A percentile compares a stretch with the other conserved stretches of the same genome.
phyloP scores from a whole-genome alignment of 2,888 invertebrate species.

The Metallyticus violacea region DNA sequence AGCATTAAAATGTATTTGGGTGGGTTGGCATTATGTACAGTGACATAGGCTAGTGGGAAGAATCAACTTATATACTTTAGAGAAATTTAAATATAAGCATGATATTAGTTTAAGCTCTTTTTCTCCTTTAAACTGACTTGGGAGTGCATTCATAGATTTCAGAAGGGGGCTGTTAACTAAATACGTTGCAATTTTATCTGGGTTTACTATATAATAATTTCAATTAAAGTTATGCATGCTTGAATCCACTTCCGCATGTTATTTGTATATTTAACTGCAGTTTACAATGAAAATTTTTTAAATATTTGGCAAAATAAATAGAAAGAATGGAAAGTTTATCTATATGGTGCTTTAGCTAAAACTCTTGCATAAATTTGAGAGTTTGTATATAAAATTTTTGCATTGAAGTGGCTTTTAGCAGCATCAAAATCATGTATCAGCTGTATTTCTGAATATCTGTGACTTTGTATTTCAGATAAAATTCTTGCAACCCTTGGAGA shows the following conservation, averaged over 20 bases:
- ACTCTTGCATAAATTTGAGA: no score
- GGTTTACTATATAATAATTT: neutral
- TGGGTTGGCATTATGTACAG: conserved; percentile 8
- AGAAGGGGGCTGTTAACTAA: neutral
- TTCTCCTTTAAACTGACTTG: neutral
- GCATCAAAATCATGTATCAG: neutral
- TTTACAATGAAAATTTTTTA: neutral
- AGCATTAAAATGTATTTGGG: conserved; percentile 4
- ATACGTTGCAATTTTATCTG: neutral
- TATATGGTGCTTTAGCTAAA: no score
- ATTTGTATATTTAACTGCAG: neutral
- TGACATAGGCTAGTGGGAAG: neutral
- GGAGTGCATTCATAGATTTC: neutral
- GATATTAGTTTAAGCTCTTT: neutral
- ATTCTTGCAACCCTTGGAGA: conserved; percentile 97
- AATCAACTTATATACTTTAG: neutral
- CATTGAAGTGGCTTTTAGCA: neutral
- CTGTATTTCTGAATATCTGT: neutral
- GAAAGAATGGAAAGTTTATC: neutral
- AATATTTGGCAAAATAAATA: neutral
- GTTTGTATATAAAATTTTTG: no score
- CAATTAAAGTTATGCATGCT: neutral
- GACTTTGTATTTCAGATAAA: conserved; percentile 79
- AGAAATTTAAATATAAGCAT: neutral
- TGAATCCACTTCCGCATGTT: neutral